Evolutionary conservation across 2,888 invertebrate species (phyloP).

Genomic region (Mystacides longicornis): DNA sequence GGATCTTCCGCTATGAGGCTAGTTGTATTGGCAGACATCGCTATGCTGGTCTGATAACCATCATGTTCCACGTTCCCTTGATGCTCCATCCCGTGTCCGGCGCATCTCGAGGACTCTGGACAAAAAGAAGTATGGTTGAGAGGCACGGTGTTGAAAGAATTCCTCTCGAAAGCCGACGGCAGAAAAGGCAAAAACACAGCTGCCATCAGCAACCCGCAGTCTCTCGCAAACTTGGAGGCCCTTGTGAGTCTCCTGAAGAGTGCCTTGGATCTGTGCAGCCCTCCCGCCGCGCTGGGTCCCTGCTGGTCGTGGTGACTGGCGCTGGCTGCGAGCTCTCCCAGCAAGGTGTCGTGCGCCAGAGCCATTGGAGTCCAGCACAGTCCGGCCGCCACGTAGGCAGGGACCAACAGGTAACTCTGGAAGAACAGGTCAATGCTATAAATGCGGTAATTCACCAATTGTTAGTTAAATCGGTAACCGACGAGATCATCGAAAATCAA

Average conservation of each 20-base stretch:
- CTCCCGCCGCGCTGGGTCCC: neutral
- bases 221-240: conserved; percentile 43
- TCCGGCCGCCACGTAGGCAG: conserved; percentile 51
- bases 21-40: too few relatives aligned
- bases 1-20: neutral
- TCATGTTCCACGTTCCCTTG: too few relatives aligned
- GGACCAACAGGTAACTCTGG: conserved; percentile 45
- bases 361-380: conserved; percentile 51
- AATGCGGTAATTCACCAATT: too few relatives aligned
- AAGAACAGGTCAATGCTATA: too few relatives aligned
- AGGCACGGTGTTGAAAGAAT: neutral
- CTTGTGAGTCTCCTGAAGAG: conserved; percentile 40
- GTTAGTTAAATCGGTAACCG: too few relatives aligned
- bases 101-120: too few relatives aligned
- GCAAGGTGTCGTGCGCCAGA: conserved; percentile 49
- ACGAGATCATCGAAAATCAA: too few relatives aligned
- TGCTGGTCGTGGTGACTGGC: conserved; percentile 28
- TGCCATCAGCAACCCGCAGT: conserved; percentile 41
- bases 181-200: conserved; percentile 34
- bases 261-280: conserved; percentile 29
- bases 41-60: too few relatives aligned
- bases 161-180: neutral
- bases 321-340: conserved; percentile 49
- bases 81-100: too few relatives aligned
- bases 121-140: too few relatives aligned